Evolutionary conservation across 2,888 invertebrate genomes (phyloP), one percentile per base, ranked within the genome.

Genomic region (Oscheius sp.): DNA sequence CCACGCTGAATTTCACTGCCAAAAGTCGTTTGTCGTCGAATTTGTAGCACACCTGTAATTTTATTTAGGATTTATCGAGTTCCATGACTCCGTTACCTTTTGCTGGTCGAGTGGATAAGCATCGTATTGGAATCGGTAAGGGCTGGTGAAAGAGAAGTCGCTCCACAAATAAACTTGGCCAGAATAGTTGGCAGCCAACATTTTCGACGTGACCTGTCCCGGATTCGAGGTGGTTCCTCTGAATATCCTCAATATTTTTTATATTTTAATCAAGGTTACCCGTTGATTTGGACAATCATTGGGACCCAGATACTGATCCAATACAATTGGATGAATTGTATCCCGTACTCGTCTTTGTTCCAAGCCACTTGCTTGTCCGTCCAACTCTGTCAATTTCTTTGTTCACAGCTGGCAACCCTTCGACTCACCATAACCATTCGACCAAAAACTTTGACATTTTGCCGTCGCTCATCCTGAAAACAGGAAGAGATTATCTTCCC

Each of bases 321-420:
- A 74, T 88, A 88, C 76, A 88, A 89, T 81, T 88, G 88, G 43
- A 88, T 78, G 88, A 88, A 88, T n/a, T 84, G 83, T 46, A 88
- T 75, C 21, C 88, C 88, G 88, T 88, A 88, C 71, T 85, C 75
- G n/a, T 86, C 81, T 73, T 85, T 87, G 77, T 88, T 84, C 88
- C 88, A 88, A 0, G 83, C 78, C 56, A 88, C 81, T 75, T 80
- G 79, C 0, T 84, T 79, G 75, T 88, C 88, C 77, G 88, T 89
- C 88, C 88, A 88, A 56, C 83, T 83, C 82, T 49, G 21, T 21
- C 49, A 3, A 45, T 12, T 83, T 43, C n/a, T 29, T 46, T 2
- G 7, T 23, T 25, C 56, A 18, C 16, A 56, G 23, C 18, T 25
- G 23, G 23, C 56, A 56, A 56, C 56, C 25, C 29, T 27, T 3